phyloP scores from a whole-genome alignment of 2,797 vertebrate genomes.

The Anolis apletophallus region DNA sequence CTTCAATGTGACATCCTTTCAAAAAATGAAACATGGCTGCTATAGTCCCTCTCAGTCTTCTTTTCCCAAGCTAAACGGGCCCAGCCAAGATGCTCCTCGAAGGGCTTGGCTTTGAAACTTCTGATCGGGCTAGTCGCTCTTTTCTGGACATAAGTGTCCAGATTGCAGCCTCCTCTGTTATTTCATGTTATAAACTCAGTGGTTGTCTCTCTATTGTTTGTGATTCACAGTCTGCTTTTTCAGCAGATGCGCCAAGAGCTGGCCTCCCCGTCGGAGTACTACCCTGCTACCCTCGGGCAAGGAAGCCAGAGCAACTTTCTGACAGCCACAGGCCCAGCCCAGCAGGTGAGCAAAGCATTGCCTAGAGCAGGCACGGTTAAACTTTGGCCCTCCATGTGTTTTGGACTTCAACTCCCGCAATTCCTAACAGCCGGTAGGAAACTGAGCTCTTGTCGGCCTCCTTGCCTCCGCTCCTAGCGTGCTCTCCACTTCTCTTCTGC shows the following conservation, averaged over 20 bases:
- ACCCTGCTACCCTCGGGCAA: conserved; percentile 71
- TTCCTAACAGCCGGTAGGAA: no score
- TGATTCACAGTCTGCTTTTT: background rate
- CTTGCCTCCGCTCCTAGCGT: accelerated
- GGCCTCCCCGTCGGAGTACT: conserved; percentile 75
- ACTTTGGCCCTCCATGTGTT: no score
- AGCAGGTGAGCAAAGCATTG: conserved; percentile 64
- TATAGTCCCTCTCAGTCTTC: no score
- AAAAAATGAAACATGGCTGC: no score
- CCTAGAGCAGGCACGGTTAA: no score
- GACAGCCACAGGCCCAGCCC: conserved; percentile 68
- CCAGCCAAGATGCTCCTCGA: no score
- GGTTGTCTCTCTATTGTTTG: background rate
- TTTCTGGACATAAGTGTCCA: no score
- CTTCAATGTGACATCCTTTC: no score
- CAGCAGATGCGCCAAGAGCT: conserved; percentile 75
- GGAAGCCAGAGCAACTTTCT: conserved; percentile 75
- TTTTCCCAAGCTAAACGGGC: no score
- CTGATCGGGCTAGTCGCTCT: background rate
- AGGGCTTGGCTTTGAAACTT: no score
- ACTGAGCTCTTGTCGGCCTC: background rate
- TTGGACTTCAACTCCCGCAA: no score
- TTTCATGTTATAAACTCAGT: no score
- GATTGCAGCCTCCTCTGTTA: background rate
- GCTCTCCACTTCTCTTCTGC: background rate